Base-by-base conservation (phyloP, 2,113 vertebrate genomes). In the Neodontobutis hainanensis region DNA sequence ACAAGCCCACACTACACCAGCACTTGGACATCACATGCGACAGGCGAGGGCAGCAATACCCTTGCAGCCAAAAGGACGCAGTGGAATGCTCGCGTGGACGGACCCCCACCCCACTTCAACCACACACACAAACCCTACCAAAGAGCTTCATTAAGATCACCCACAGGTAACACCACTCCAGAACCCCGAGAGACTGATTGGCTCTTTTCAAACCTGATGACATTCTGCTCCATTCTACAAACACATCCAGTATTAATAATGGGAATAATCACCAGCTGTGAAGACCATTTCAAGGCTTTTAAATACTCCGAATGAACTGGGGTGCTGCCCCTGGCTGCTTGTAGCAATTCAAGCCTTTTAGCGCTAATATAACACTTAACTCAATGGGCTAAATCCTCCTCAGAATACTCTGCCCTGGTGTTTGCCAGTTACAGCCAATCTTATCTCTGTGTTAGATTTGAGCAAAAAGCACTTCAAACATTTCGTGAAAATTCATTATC, bases 41-140 rank as follows among this genome's bases (percentile, higher is more conserved):
- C 78, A 40, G 59, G 64, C 68, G 81, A 75, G 68, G 78, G 78
- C 77, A 85, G 85, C 73, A 82, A 56, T 65, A 84, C 71, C 75
- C 78, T 81, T 79, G 78, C 69, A 84, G 80, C 63, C 82, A 68
- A 75, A 84, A 82, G 83, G 84, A 86, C 85, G 57, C 85, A 78
- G 75, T 83, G 74, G 78, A 82, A 83, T 86, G 82, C 81, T 74
- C 53, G 2, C 35, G 58, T 56, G 58, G 78, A 45, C 79, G 78
- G 61, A 75, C 70, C 55, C 50, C 47, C 27, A 56, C 11, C 14
- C 3, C 57, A n/a, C n/a, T 1, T 3, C 19, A 15, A 34, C 68
- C 36, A 65, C 55, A 57, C 57, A 62, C 62, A 60, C 66, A 52
- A 32, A 65, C 70, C 71, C 72, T 58, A 81, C 59, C 47, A 70